These are phyloP conservation scores for Urocyon cinereoargenteus DNA, from an alignment of 2,797 vertebrate genomes.

Conservation along the genomic window DNA sequence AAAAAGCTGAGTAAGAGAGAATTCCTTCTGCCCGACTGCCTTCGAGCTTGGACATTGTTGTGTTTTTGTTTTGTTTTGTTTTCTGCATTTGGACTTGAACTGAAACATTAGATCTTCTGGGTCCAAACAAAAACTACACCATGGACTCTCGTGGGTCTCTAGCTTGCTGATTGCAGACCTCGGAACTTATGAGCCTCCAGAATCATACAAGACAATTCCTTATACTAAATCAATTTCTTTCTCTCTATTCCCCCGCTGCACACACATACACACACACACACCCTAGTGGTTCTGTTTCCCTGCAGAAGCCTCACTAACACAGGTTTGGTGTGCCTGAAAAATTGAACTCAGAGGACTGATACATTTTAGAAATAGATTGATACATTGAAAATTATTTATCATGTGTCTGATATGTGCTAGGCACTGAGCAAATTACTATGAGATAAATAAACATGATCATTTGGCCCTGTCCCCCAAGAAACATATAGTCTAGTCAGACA, in stretches of 20 bases:
- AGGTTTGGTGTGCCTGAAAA: neutral
- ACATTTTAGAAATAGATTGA: slow-evolving; percentile 14
- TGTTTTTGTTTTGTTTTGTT: neutral
- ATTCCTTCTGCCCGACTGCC: slow-evolving; percentile 7
- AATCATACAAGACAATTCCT: neutral
- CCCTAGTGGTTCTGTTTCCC: neutral
- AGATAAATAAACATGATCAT: neutral
- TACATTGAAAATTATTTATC: neutral
- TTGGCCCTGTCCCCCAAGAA: neutral
- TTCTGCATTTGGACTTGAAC: neutral
- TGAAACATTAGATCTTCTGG: neutral
- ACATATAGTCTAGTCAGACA: neutral
- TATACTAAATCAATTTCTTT: neutral
- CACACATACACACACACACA: neutral
- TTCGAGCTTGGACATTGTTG: neutral
- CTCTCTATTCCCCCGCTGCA: neutral
- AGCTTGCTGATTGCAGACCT: neutral
- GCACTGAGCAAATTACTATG: neutral
- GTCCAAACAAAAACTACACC: neutral
- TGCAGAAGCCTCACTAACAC: neutral
- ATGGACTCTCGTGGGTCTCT: neutral
- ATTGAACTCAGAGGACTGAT: neutral
- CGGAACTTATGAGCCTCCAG: neutral
- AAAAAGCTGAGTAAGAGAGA: slow-evolving; percentile 20
- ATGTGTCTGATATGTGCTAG: neutral